A percentile compares a stretch with the other conserved stretches of the same genome.
These are phyloP conservation scores for Hirundichthys speculiger DNA, from an alignment of 2,113 vertebrate species.

Conservation along the genomic window DNA sequence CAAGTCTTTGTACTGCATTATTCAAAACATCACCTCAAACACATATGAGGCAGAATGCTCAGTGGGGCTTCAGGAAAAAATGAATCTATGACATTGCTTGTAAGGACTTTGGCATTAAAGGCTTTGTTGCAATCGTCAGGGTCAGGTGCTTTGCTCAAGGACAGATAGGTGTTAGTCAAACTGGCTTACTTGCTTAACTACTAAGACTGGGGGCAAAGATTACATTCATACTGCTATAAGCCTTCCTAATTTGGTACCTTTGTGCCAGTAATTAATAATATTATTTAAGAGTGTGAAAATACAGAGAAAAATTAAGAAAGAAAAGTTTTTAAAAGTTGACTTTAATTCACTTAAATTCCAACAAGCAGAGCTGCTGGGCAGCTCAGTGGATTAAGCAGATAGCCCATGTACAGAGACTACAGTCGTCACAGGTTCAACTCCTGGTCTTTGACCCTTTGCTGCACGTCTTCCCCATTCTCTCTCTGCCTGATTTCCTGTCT, in stretches of 20 bases:
- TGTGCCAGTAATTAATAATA: background rate
- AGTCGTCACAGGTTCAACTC: too few species aligned
- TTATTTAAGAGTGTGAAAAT: too few species aligned
- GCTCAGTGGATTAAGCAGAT: too few species aligned
- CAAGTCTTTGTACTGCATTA: slow-evolving; percentile 39
- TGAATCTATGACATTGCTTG: slow-evolving; percentile 41
- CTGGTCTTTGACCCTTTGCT: too few species aligned
- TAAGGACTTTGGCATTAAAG: slow-evolving; percentile 7
- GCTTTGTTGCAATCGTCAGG: slow-evolving; percentile 13
- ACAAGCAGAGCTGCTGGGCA: too few species aligned
- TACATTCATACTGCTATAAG: background rate
- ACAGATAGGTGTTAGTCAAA: background rate
- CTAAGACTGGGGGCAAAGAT: background rate
- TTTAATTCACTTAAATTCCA: too few species aligned
- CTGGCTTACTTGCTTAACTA: slow-evolving; percentile 12
- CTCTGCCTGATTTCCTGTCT: too few species aligned
- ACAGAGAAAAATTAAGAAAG: too few species aligned
- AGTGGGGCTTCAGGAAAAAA: slow-evolving; percentile 9
- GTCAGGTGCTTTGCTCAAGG: slow-evolving; percentile 15
- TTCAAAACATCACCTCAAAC: slow-evolving; percentile 36
- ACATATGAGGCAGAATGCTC: slow-evolving; percentile 18
- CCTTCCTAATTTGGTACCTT: slow-evolving; percentile 5
- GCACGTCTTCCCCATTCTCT: too few species aligned
- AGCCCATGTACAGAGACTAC: too few species aligned
- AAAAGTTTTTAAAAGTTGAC: too few species aligned